Evolutionary conservation across 2,113 vertebrate species (phyloP).

Genomic region (Heterochromis multidens): DNA sequence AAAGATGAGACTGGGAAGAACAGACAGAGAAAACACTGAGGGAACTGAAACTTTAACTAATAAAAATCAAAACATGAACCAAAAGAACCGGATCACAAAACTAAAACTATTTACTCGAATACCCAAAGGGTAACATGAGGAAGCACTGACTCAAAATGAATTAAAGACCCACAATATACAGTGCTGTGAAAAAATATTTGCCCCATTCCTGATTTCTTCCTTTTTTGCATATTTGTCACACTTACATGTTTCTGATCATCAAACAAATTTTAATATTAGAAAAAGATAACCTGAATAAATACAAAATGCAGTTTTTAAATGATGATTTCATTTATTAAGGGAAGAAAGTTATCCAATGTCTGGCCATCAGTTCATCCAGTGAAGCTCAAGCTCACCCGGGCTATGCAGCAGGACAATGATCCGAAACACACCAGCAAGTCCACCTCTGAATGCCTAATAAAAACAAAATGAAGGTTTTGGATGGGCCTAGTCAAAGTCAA

Average conservation of each 20-base stretch:
- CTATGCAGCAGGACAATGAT: no score
- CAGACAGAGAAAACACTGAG: fast-evolving
- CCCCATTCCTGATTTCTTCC: background rate
- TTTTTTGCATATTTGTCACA: background rate
- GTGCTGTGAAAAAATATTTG: no score
- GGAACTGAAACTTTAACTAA: background rate
- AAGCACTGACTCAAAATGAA: no score
- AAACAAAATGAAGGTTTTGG: no score
- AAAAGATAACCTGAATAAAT: background rate
- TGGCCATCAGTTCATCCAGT: no score
- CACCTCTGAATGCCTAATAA: no score
- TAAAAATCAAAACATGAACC: background rate
- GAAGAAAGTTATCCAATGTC: background rate
- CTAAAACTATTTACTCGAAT: background rate
- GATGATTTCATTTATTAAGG: background rate
- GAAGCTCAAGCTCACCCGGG: no score
- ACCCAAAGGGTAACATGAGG: background rate
- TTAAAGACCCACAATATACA: no score
- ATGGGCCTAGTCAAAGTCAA: background rate
- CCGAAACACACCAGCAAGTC: no score
- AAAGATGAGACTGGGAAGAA: background rate
- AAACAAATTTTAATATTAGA: background rate
- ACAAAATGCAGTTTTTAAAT: background rate
- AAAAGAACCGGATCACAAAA: fast-evolving
- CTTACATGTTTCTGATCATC: background rate